Conservation (phyloP, 2,113 vertebrate species). For the Etheostoma cragini region DNA sequence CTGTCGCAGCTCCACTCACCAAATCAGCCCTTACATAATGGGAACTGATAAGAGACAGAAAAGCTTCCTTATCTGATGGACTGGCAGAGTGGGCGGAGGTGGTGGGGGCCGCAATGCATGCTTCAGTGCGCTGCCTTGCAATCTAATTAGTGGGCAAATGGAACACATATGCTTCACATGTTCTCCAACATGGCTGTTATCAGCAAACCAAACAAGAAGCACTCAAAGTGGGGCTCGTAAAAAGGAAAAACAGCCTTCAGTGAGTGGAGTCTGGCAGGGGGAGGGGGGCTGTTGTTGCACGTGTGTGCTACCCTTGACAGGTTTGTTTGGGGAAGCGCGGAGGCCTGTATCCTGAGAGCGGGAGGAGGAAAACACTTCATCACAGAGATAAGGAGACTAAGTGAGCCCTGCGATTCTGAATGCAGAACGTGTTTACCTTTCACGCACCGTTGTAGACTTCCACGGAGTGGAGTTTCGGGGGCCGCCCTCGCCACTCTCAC, state of each 20-base stretch:
- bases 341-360: slow-evolving; percentile 75
- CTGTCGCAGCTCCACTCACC: slow-evolving; percentile 65
- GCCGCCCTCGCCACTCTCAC: slow-evolving; percentile 31
- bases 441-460: slow-evolving; percentile 74
- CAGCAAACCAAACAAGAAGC: slow-evolving; percentile 84
- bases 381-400: slow-evolving; percentile 82
- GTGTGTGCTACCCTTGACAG: slow-evolving; percentile 59
- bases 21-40: slow-evolving; percentile 79
- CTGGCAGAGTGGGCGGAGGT: slow-evolving; percentile 68
- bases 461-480: slow-evolving; percentile 57
- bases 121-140: slow-evolving; percentile 80
- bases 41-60: slow-evolving; percentile 83
- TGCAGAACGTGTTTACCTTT: slow-evolving; percentile 81
- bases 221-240: slow-evolving; percentile 69
- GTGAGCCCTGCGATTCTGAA: slow-evolving; percentile 77
- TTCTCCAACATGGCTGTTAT: slow-evolving; percentile 81
- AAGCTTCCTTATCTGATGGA: slow-evolving; percentile 86
- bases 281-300: slow-evolving; percentile 56
- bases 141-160: slow-evolving; percentile 86
- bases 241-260: slow-evolving; percentile 58
- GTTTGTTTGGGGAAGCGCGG: slow-evolving; percentile 79
- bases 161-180: slow-evolving; percentile 84
- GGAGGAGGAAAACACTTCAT: slow-evolving; percentile 74
- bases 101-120: slow-evolving; percentile 68
- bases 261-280: slow-evolving; percentile 27